Conservation (phyloP, 2,113 vertebrate species). For the Microcebus ravelobensis region DNA sequence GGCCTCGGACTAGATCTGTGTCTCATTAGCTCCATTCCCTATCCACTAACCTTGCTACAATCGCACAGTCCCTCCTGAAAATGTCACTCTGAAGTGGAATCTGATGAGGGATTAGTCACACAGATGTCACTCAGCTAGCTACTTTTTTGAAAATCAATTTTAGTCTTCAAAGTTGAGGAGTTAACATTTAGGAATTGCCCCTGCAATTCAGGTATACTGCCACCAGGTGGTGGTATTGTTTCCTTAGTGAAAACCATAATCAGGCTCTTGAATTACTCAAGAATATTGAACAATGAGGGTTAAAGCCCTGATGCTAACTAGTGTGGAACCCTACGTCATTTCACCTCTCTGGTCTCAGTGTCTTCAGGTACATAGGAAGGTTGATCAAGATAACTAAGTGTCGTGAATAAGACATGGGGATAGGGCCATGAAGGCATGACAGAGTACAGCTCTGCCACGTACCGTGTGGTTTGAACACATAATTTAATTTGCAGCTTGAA, state of each 20-base stretch:
- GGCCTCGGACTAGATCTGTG: not conserved
- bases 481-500: not conserved
- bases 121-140: not conserved
- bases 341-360: not conserved
- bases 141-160: slow-evolving; percentile 7
- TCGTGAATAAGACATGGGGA: not conserved
- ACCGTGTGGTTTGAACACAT: not conserved
- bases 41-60: not conserved
- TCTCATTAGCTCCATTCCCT: not conserved
- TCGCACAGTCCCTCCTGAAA: not conserved
- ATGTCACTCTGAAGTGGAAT: not conserved
- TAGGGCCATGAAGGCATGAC: not conserved
- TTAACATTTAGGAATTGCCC: not conserved
- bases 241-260: not conserved
- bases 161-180: not conserved
- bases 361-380: not conserved
- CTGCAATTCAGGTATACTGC: slow-evolving; percentile 35
- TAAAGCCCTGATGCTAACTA: not conserved
- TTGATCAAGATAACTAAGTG: not conserved
- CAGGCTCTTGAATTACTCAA: not conserved
- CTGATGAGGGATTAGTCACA: not conserved
- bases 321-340: not conserved
- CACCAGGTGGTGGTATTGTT: slow-evolving; percentile 59
- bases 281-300: not conserved
- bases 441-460: not conserved